Percentiles rank a stretch among this genome's conserved stretches.
Conservation (phyloP, 2,113 vertebrate genomes). For the Hemibagrus wyckioides region DNA sequence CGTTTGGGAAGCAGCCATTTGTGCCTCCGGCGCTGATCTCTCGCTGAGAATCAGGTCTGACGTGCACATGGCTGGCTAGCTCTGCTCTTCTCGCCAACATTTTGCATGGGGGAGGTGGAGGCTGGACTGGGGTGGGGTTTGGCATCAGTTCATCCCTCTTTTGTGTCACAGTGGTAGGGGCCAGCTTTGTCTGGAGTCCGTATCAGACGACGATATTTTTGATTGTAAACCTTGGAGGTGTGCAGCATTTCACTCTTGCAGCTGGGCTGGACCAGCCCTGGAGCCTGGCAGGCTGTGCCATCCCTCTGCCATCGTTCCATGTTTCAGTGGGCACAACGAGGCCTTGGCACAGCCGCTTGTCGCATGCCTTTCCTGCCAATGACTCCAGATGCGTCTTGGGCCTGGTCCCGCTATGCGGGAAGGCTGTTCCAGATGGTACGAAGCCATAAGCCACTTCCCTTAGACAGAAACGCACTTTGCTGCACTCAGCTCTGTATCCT, state of each 20-base stretch:
- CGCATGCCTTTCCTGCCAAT: constrained; percentile 38
- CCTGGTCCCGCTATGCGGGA: constrained; percentile 28
- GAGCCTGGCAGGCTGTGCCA: constrained; percentile 30
- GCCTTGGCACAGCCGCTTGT: constrained; percentile 33
- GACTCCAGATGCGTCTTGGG: constrained; percentile 51
- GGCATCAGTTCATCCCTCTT: constrained; percentile 31
- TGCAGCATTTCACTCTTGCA: background rate
- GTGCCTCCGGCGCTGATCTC: constrained; percentile 44
- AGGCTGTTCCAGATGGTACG: constrained; percentile 39
- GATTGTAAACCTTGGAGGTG: constrained; percentile 25
- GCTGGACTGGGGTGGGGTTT: constrained; percentile 8
- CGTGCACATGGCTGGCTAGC: constrained; percentile 44
- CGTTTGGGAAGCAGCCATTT: constrained; percentile 48
- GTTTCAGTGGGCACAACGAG: constrained; percentile 45
- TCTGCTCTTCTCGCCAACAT: constrained; percentile 12
- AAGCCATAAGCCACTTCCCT: constrained; percentile 46
- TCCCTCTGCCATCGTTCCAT: constrained; percentile 12
- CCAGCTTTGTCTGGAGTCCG: constrained; percentile 40
- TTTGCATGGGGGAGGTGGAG: background rate
- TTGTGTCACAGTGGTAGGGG: constrained; percentile 31
- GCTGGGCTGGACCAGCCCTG: constrained; percentile 10
- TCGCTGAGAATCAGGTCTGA: constrained; percentile 47
- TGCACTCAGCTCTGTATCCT: background rate
- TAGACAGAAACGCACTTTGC: constrained; percentile 25
- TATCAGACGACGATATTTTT: background rate